Percentiles rank a stretch among this genome's conserved stretches.
These are phyloP conservation scores for Dendrocincla tyrannina DNA, from an alignment of 2,797 vertebrate species.

Conservation along the genomic window DNA sequence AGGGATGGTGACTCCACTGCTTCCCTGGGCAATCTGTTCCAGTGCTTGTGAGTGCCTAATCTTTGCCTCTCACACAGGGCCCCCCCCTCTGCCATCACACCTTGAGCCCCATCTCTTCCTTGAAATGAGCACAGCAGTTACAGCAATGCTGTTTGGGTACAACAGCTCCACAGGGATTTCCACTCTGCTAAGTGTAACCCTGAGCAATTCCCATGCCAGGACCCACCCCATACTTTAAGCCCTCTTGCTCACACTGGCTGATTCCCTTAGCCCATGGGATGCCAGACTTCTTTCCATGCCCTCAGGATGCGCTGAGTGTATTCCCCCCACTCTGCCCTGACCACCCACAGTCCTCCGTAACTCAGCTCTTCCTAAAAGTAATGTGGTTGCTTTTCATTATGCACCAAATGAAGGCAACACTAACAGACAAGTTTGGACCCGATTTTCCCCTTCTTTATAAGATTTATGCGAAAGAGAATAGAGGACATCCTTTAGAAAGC, in stretches of 20 bases:
- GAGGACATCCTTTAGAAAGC: background rate
- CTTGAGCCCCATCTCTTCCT: background rate
- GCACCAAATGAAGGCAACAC: background rate
- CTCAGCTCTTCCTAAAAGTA: background rate
- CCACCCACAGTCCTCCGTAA: background rate
- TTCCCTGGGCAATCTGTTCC: background rate
- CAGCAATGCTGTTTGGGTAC: background rate
- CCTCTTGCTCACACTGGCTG: background rate
- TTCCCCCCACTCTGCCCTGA: fast-evolving
- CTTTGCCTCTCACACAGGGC: background rate
- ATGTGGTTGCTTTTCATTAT: background rate
- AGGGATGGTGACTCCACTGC: background rate
- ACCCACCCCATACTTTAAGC: background rate
- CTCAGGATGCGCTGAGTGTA: background rate
- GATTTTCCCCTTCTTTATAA: background rate
- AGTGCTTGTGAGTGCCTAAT: background rate
- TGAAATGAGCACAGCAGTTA: background rate
- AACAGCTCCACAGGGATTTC: background rate
- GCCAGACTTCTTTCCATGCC: background rate
- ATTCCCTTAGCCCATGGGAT: background rate
- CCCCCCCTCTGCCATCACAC: background rate
- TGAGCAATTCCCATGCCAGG: background rate
- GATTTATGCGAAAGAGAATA: background rate
- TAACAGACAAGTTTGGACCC: background rate
- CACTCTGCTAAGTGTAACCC: background rate